Percentiles rank a stretch among this genome's conserved stretches.
phyloP scores from a whole-genome alignment of 1,140 invertebrate genomes.

The Anastatus disparis region DNA sequence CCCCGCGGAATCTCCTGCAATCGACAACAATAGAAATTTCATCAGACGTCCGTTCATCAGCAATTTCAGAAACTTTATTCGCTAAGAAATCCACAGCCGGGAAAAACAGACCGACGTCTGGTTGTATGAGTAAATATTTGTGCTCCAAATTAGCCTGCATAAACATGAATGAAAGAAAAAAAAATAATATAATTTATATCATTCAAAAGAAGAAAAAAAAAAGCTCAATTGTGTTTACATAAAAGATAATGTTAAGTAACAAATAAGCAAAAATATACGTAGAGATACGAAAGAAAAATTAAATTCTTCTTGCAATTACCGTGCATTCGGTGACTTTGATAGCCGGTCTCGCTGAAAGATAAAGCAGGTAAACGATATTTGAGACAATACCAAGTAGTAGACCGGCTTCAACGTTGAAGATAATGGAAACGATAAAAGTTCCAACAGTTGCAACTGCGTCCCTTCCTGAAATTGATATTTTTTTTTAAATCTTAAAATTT shows the following conservation, averaged over 20 bases:
- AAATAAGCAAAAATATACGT: constrained; percentile 15
- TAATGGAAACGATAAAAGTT: constrained; percentile 71
- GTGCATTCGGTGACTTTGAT: constrained; percentile 57
- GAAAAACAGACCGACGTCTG: constrained; percentile 74
- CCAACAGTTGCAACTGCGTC: constrained; percentile 70
- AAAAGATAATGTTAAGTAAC: background rate
- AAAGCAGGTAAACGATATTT: constrained; percentile 72
- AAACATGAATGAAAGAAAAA: no score
- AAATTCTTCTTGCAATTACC: constrained; percentile 51
- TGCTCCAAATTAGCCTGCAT: constrained; percentile 53
- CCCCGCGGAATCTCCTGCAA: constrained; percentile 69
- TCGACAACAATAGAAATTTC: constrained; percentile 70
- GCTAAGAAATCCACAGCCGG: constrained; percentile 72
- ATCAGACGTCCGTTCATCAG: constrained; percentile 50
- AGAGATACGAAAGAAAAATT: background rate
- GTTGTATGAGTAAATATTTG: constrained; percentile 70
- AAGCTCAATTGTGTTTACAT: background rate
- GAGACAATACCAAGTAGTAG: constrained; percentile 73
- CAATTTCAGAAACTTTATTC: constrained; percentile 64
- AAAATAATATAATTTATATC: background rate
- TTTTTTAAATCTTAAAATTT: no score
- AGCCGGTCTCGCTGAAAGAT: constrained; percentile 65
- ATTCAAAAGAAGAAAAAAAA: no score
- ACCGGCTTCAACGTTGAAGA: constrained; percentile 75
- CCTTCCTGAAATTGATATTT: constrained; percentile 60